Evolutionary conservation across 2,113 vertebrate genomes (phyloP).

Genomic region (Strix aluco): DNA sequence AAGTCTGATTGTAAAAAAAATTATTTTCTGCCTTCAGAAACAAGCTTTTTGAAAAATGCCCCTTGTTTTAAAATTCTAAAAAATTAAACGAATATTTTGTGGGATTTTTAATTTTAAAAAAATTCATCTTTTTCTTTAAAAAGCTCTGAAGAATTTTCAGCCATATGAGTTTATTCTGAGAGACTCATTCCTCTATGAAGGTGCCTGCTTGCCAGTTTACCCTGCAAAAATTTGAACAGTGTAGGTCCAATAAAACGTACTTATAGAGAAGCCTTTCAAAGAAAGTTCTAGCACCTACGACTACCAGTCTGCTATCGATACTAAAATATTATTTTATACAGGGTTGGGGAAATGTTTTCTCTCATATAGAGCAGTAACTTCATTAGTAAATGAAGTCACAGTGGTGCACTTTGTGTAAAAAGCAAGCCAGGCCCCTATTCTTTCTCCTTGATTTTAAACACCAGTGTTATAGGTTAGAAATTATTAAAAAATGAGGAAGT

Average conservation of each 20-base stretch:
- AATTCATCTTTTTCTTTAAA: not conserved
- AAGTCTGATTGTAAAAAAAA: not conserved
- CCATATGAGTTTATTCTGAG: not conserved
- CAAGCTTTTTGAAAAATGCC: not conserved
- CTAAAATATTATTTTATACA: not conserved
- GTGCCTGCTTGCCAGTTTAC: not conserved
- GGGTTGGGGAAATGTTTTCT: not conserved
- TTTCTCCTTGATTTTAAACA: not conserved
- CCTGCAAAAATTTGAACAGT: not conserved
- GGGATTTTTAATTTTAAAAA: not conserved
- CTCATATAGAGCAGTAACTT: not conserved
- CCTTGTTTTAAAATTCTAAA: not conserved
- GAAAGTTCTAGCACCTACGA: not conserved
- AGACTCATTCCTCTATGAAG: not conserved
- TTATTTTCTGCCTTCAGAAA: not conserved
- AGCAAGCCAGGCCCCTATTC: not conserved
- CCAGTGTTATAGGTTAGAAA: not conserved
- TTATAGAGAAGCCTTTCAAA: not conserved
- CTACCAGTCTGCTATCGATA: not conserved
- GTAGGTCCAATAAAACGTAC: not conserved
- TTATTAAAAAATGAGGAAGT: not conserved
- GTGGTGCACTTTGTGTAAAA: not conserved
- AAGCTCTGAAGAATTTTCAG: not conserved
- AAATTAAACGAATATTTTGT: not conserved
- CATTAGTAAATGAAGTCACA: not conserved